Conservation (phyloP, 2,113 vertebrate species). For the Microtus ochrogaster region DNA sequence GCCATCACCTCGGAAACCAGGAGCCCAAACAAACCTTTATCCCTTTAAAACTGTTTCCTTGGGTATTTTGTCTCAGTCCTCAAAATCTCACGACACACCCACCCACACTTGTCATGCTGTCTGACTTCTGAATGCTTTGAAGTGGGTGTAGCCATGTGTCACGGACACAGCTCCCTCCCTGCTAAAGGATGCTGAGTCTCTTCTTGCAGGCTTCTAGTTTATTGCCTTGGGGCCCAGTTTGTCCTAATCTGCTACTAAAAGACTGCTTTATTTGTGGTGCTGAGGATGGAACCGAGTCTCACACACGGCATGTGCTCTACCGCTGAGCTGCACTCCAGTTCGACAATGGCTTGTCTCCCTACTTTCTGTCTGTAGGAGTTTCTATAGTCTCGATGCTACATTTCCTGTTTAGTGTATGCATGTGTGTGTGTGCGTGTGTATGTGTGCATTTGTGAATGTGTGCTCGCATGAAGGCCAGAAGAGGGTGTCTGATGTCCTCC, state of each 20-base stretch:
- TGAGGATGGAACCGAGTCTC: background rate
- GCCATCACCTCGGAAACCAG: background rate
- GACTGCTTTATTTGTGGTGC: background rate
- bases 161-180: accelerated
- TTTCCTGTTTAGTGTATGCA: background rate
- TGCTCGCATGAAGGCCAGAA: background rate
- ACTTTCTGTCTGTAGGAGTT: background rate
- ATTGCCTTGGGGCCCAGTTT: background rate
- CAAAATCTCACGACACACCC: background rate
- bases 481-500: background rate
- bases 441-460: too few species aligned
- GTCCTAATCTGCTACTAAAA: background rate
- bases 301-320: background rate
- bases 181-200: accelerated
- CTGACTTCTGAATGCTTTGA: background rate
- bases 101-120: background rate
- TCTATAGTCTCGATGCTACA: background rate
- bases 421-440: too few species aligned
- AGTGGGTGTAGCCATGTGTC: background rate
- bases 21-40: background rate
- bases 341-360: background rate
- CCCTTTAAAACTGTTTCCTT: background rate
- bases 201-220: background rate
- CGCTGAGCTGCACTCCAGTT: background rate
- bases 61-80: background rate